A percentile compares a stretch with the other conserved stretches of the same genome.
Evolutionary conservation across 2,797 vertebrate genomes (phyloP).

Genomic region (Silurus lanzhouensis): DNA sequence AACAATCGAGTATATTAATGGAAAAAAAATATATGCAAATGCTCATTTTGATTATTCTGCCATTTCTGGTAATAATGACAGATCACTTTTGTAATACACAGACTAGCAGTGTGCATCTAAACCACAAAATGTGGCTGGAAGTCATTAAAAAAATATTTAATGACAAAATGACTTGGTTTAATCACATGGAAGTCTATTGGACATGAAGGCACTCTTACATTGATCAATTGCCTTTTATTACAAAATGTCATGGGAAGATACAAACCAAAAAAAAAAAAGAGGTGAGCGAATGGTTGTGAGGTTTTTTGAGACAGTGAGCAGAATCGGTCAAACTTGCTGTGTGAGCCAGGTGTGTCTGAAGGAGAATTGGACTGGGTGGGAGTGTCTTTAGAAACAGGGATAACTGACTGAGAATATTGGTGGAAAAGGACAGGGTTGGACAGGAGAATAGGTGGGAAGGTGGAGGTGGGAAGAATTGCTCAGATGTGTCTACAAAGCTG

Average conservation of each 20-base stretch:
- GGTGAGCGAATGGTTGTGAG: background rate
- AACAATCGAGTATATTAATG: too few species aligned
- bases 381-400: background rate
- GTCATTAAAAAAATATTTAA: too few species aligned
- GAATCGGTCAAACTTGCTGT: background rate
- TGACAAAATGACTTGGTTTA: too few species aligned
- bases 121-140: too few species aligned
- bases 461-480: background rate
- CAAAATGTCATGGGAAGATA: background rate
- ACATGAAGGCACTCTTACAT: background rate
- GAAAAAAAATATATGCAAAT: background rate
- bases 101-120: background rate
- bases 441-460: background rate
- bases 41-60: background rate
- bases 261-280: background rate
- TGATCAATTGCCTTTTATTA: background rate
- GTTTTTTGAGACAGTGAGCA: background rate
- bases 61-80: background rate
- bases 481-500: background rate
- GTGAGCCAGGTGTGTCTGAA: background rate
- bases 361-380: background rate
- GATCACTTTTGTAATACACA: background rate
- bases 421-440: background rate
- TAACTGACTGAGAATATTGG: too few species aligned
- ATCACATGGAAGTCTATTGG: background rate